These are phyloP conservation scores for Phylloscopus collybita DNA, from an alignment of 2,797 vertebrate genomes.

Conservation along the genomic window DNA sequence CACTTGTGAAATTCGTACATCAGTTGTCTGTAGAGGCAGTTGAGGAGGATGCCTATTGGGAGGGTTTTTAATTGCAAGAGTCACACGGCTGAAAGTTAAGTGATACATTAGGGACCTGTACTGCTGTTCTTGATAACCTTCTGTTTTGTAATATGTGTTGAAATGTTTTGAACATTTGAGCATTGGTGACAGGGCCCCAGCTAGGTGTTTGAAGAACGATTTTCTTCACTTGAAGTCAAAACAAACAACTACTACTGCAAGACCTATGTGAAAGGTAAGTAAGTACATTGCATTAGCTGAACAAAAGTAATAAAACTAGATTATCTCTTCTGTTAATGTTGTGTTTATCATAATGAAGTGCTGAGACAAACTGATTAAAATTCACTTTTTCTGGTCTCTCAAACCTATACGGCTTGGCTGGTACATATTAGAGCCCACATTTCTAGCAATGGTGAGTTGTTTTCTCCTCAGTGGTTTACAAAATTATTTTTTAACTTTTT, in stretches of 20 bases:
- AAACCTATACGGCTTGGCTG: not conserved
- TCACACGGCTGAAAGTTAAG: not conserved
- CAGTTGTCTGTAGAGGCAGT: not conserved
- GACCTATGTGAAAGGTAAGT: not conserved
- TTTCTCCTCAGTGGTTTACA: not conserved
- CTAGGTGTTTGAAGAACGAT: not conserved
- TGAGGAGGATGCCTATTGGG: not conserved
- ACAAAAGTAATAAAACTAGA: not conserved
- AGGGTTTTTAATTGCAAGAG: not conserved
- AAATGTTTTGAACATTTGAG: not conserved
- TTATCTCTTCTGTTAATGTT: not conserved
- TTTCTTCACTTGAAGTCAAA: not conserved
- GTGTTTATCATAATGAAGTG: not conserved
- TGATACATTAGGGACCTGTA: not conserved
- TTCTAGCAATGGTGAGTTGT: not conserved
- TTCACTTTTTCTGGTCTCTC: not conserved
- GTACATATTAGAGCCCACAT: not conserved
- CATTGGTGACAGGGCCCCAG: not conserved
- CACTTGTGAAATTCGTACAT: not conserved
- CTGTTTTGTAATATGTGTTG: not conserved
- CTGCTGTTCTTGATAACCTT: not conserved
- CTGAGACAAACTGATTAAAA: not conserved
- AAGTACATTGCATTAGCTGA: not conserved
- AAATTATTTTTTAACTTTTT: not conserved
- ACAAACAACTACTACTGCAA: not conserved